phyloP scores from a whole-genome alignment of 2,113 vertebrate species.

The Rhea americana region DNA sequence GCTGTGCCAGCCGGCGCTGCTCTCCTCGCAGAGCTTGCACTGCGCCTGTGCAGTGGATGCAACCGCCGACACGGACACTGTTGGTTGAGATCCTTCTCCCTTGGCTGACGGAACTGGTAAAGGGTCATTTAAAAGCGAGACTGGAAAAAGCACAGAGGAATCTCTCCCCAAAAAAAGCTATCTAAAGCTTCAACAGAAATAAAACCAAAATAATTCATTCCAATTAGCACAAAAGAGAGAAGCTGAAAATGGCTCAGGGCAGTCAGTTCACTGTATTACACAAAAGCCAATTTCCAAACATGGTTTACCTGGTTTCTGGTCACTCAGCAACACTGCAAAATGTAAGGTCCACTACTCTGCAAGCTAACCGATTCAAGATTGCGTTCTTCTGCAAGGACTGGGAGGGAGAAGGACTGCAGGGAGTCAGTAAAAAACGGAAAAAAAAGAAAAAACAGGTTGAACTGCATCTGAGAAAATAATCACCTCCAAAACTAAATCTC shows the following conservation, averaged over 20 bases:
- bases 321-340: neutral
- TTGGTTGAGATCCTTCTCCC: neutral
- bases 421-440: slow-evolving; percentile 73
- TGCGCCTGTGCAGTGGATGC: fast-evolving
- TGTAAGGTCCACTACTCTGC: slow-evolving; percentile 27
- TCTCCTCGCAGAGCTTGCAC: neutral
- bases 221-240: neutral
- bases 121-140: neutral
- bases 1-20: neutral
- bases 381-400: slow-evolving; percentile 75
- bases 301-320: neutral
- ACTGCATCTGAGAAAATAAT: slow-evolving; percentile 82
- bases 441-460: slow-evolving; percentile 63
- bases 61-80: neutral
- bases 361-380: slow-evolving; percentile 78
- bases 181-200: neutral
- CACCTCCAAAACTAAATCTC: slow-evolving; percentile 75
- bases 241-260: neutral
- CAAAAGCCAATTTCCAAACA: neutral
- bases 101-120: neutral
- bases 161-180: neutral
- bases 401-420: slow-evolving; percentile 77
- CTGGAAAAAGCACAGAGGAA: neutral
- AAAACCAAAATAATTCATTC: neutral
- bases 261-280: neutral